Conservation (phyloP, 1,140 invertebrate genomes). For the honey bee (Apis mellifera) region DNA sequence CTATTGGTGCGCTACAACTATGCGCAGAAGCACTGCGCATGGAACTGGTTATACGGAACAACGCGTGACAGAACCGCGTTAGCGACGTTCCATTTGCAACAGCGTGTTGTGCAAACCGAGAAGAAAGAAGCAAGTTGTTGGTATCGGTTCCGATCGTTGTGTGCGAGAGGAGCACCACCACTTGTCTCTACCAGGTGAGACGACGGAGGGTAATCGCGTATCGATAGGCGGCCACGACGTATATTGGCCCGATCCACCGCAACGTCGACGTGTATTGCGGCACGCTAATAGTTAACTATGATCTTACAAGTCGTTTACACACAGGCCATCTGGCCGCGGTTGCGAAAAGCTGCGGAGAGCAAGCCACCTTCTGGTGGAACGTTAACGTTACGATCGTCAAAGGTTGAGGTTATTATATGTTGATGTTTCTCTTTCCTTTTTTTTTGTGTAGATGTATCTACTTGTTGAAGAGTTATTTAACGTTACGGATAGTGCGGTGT, state of each 20-base stretch:
- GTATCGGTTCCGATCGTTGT: constrained; percentile 16
- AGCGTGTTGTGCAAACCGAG: background rate
- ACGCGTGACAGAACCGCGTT: constrained; percentile 1
- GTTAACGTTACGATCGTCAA: background rate
- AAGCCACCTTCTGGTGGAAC: background rate
- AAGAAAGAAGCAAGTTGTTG: background rate
- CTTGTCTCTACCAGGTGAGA: constrained; percentile 23
- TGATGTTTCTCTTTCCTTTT: background rate
- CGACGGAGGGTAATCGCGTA: constrained; percentile 24
- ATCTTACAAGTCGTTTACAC: constrained; percentile 48
- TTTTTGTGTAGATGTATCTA: too few relatives aligned
- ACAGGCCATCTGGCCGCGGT: constrained; percentile 21
- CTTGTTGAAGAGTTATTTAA: too few relatives aligned
- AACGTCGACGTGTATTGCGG: constrained; percentile 24
- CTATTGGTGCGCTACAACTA: background rate
- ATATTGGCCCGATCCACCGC: constrained; percentile 19
- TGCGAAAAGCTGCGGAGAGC: constrained; percentile 16
- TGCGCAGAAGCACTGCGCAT: background rate
- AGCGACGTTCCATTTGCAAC: constrained; percentile 5
- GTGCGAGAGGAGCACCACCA: background rate
- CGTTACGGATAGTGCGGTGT: too few relatives aligned
- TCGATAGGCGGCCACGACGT: constrained; percentile 27
- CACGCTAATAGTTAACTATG: constrained; percentile 48
- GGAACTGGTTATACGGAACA: background rate
- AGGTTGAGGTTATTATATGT: background rate